A percentile compares a stretch with the other conserved stretches of the same genome.
phyloP scores from a whole-genome alignment of 1,140 invertebrate species.

The Agraylea sexmaculata region DNA sequence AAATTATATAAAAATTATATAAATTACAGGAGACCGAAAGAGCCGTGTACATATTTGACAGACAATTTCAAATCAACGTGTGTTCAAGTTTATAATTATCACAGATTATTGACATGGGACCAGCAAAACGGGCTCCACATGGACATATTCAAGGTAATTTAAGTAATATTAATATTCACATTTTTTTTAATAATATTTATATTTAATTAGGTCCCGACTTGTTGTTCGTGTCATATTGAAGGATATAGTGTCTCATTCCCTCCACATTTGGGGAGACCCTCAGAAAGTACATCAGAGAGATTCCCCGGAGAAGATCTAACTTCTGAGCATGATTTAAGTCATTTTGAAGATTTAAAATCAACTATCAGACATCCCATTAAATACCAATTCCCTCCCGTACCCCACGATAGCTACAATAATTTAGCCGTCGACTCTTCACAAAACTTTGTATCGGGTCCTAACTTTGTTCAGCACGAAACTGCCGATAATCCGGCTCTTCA shows the following conservation, averaged over 20 bases:
- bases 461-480: constrained; percentile 19
- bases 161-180: constrained; percentile 6
- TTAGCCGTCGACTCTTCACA: constrained; percentile 28
- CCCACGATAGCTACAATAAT: constrained; percentile 28
- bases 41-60: constrained; percentile 65
- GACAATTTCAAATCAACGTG: constrained; percentile 73
- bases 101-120: constrained; percentile 76
- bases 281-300: constrained; percentile 35
- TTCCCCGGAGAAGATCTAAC: constrained; percentile 38
- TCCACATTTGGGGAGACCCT: constrained; percentile 33
- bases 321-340: constrained; percentile 31
- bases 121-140: constrained; percentile 68
- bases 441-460: constrained; percentile 28
- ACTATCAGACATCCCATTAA: constrained; percentile 28
- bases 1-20: too few relatives aligned
- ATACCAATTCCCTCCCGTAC: constrained; percentile 25
- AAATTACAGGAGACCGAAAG: constrained; percentile 54
- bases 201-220: constrained; percentile 55
- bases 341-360: constrained; percentile 33
- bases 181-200: constrained; percentile 15
- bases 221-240: constrained; percentile 73
- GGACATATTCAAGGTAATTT: constrained; percentile 67
- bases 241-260: constrained; percentile 57
- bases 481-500: constrained; percentile 12
- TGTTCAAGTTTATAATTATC: constrained; percentile 76